A percentile compares a stretch with the other conserved stretches of the same genome.
Evolutionary conservation across 1,140 invertebrate genomes (phyloP).

Genomic region (Frieseomelitta varia): DNA sequence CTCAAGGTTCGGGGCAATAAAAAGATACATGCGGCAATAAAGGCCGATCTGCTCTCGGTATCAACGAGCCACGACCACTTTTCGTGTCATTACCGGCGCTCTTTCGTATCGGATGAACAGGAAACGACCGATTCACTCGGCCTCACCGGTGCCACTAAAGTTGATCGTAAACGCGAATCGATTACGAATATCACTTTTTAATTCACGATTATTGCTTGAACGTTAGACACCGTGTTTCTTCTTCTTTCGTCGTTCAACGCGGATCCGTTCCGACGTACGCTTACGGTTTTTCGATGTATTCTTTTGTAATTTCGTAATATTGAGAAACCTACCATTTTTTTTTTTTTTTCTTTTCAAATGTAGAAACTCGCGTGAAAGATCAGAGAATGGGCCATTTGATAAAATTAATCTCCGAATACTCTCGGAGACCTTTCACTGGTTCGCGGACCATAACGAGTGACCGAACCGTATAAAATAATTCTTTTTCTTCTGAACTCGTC

Average conservation of each 20-base stretch:
- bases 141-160: constrained; percentile 26
- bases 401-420: too few relatives aligned
- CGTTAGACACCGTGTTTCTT: neutral
- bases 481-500: too few relatives aligned
- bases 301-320: too few relatives aligned
- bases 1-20: constrained; percentile 19
- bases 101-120: constrained; percentile 27
- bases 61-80: constrained; percentile 19
- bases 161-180: constrained; percentile 34
- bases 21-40: constrained; percentile 44
- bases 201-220: constrained; percentile 19
- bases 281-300: too few relatives aligned
- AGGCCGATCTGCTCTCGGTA: constrained; percentile 23
- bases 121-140: constrained; percentile 44
- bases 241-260: neutral
- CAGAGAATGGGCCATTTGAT: too few relatives aligned
- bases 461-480: too few relatives aligned
- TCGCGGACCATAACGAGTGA: too few relatives aligned
- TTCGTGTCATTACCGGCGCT: constrained; percentile 25
- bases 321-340: too few relatives aligned
- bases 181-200: constrained; percentile 39
- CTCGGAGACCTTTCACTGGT: too few relatives aligned
- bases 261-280: neutral
- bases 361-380: too few relatives aligned
- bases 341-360: too few relatives aligned